Evolutionary conservation across 92 coral and sea anemone species (phyloP), one percentile per base, ranked within the genome.

Genomic region (Isaurus tuberculatus): DNA sequence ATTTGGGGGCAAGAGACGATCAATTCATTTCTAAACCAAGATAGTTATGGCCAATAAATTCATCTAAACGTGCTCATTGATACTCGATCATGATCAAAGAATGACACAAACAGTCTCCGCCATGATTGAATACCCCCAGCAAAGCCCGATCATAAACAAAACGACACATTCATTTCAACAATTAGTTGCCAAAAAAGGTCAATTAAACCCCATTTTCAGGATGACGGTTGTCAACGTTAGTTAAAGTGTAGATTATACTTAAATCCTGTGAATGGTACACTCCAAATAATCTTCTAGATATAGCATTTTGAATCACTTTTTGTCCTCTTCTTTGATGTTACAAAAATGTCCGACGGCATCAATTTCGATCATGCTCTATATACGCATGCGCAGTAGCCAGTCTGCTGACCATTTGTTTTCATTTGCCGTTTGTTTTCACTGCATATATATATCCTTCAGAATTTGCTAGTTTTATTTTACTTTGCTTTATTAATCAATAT

Each of bases 261-360:
- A 67, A 22, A 17, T 25, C 43, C n/a, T 22, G 70, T 72, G 69
- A 65, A 74, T 86, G 95, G 86, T 92, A 96, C 99, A 83, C 81
- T 96, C 99, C 46, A 96, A 88, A 86, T 90, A 96, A 85, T 96
- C 99, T 79, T 96, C 99, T 55, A 96, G 84, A 79, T 96, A 96
- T 68, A 94, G 99, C 99, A 96, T 96, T 90, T 82, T 90, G 64
- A 63, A 88, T 88, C 92, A 90, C 57, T 84, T 87, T 83, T 83
- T 72, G 44, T 31, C 78, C 32, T 40, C 71, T 30, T 58, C 88
- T 86, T 86, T 83, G 51, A 34, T 85, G 51, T 86, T 69, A 65
- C 42, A 36, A 57, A 40, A 44, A 72, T 79, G 81, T 43, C 80
- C 84, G 88, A 55, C 44, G 68, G 88, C 86, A 83, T 90, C 90